Evolutionary conservation across 1,140 invertebrate genomes (phyloP), one percentile per base, ranked within the genome.

Genomic region (Centruroides sculpturatus): DNA sequence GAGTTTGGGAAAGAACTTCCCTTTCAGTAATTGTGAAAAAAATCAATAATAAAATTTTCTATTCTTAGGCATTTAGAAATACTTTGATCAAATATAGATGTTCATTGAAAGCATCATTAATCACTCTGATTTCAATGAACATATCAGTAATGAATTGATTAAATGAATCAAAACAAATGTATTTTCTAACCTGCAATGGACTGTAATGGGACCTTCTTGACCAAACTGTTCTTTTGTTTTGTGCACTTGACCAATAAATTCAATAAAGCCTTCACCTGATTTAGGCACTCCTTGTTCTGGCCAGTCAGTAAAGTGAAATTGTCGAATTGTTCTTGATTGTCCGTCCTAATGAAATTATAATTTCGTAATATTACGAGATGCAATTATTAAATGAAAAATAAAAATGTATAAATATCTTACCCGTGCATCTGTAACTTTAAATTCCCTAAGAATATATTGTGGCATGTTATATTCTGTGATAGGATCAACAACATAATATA

Each of bases 151-250:
- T 23, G 23, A 23, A 23, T 1, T 23, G 23, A 23, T 23, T 23
- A 23, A 23, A 23, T 23, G 23, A 23, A 23, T 23, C 23, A 23
- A 23, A 23, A 23, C 23, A 23, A 23, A 23, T 23, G 23, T 23
- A 23, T 23, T 23, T 23, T 41, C 8, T 69, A 71, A 89, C 84
- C 86, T 92, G 82, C 96, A 99, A 75, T 99, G 97, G 12, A 99
- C 96, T 48, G 93, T 94, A 64, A 99, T 99, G 13, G 97, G 97
- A 12, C 97, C 96, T 72, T 98, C 94, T 72, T 98, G 92, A 34
- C 97, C 97, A 77, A 99, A 99, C 74, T 99, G 94, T 73, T 98
- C 92, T 76, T 99, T 99, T 46, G 97, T 99, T 78, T 99, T 98
- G 77, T 99, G 96, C 47, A 99, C 95, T 74, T 99, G 95, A 11